Conservation (phyloP, 2,113 vertebrate genomes). For the Atrichornis clamosus region DNA sequence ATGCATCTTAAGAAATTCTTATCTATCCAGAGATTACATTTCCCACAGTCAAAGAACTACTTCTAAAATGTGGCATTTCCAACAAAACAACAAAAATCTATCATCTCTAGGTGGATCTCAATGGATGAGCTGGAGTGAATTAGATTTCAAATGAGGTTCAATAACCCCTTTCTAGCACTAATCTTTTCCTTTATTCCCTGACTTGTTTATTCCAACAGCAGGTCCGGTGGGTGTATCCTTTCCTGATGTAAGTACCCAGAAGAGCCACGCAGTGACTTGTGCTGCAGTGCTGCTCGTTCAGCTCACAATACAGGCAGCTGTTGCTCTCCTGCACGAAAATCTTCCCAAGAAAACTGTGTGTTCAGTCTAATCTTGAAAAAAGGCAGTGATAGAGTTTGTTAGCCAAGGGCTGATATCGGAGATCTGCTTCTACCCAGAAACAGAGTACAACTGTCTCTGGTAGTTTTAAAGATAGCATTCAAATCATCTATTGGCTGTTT, state of each 20-base stretch:
- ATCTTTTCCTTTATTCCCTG: neutral
- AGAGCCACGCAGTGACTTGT: neutral
- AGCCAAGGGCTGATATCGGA: neutral
- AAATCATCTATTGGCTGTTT: neutral
- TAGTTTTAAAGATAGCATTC: neutral
- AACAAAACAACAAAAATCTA: neutral
- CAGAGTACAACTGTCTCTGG: no score
- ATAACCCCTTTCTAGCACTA: neutral
- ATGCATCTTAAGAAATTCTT: neutral
- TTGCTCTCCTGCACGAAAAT: neutral
- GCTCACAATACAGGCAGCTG: neutral
- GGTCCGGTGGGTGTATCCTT: neutral
- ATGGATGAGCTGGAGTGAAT: neutral
- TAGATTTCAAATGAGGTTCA: neutral
- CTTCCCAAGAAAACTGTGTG: neutral
- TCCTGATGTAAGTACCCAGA: neutral
- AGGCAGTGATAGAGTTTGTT: neutral
- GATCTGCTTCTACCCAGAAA: neutral
- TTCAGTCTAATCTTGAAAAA: neutral
- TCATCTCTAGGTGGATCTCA: neutral
- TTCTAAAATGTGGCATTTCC: neutral
- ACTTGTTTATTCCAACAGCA: neutral
- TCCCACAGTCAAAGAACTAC: neutral
- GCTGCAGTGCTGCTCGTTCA: neutral
- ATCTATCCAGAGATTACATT: neutral